phyloP scores from a whole-genome alignment of 1,140 invertebrate genomes.

The Apis florea region DNA sequence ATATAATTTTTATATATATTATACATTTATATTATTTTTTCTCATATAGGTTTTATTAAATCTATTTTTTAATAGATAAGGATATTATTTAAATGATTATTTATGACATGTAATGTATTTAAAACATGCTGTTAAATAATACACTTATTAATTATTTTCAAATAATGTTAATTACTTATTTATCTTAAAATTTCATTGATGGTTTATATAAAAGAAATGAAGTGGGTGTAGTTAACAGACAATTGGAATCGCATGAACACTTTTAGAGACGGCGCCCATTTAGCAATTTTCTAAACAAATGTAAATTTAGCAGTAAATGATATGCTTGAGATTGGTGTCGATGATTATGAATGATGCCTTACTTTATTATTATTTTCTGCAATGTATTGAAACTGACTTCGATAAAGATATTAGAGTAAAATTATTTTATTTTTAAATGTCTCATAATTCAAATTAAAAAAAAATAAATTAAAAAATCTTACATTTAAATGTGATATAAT shows the following conservation, averaged over 20 bases:
- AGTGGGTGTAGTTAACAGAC: conserved; percentile 3
- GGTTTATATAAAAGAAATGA: conserved; percentile 36
- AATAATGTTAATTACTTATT: conserved; percentile 45
- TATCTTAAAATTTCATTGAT: conserved; percentile 47
- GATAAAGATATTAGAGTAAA: background rate
- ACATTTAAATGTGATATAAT: too few relatives aligned
- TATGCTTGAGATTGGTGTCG: background rate
- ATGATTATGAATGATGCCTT: background rate
- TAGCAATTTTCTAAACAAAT: conserved; percentile 30
- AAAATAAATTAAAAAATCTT: background rate
- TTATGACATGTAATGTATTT: background rate
- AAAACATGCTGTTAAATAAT: conserved; percentile 16
- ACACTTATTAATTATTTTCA: conserved; percentile 47
- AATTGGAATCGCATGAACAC: background rate
- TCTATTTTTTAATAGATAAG: background rate
- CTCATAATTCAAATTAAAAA: background rate
- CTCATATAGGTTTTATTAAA: background rate
- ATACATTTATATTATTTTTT: background rate
- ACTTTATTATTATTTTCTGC: background rate
- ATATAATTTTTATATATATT: background rate
- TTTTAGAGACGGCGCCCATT: conserved; percentile 35
- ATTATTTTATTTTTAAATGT: background rate
- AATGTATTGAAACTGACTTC: background rate
- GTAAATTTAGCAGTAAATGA: conserved; percentile 23
- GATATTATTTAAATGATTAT: background rate